Base-by-base conservation (phyloP, 2,113 vertebrate genomes). In the Agelaius phoeniceus region DNA sequence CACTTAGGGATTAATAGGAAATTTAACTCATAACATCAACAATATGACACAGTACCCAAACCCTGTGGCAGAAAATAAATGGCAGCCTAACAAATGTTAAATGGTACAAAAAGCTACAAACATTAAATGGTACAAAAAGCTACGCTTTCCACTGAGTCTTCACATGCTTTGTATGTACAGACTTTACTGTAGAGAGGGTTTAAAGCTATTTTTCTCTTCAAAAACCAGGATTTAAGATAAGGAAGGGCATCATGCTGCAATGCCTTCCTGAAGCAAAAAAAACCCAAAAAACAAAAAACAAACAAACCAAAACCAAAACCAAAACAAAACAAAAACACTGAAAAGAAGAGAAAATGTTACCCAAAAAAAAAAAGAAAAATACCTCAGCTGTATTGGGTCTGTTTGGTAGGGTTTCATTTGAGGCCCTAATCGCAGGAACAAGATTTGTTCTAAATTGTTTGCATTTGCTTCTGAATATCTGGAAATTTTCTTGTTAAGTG, bases 401-500 rank as follows among this genome's bases (percentile, higher is more conserved):
- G 58, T 95, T 95, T 95, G 85, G 84, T 44, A 89, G 48, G 57
- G 18, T 72, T 97, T 95, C 84, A 76, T 82, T 96, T 84, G 73
- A 94, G 78, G 71, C 83, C 74, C 35, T 96, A 97, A 95, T 97
- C 43, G 3, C 75, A 96, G 80, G 77, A 95, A 95, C 58, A 8
- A 90, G 69, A 87, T 97, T 74, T 94, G 41, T 84, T 97, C 69
- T 95, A 95, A 96, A 94, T 95, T 93, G 89, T 93, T 97, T 95
- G 80, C 78, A 87, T 96, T 97, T 97, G 59, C 96, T 95, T 92
- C 82, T 13, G 57, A 97, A 93, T 97, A 94, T 96, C 83, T 96
- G 65, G 43, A 97, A 96, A 97, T 97, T 69, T 97, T 83, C 87
- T 97, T 54, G 21, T 96, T 97, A 96, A 93, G 54, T 94, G 90